Conservation (phyloP, 2,888 invertebrate species). For the Cistogaster globosa region DNA sequence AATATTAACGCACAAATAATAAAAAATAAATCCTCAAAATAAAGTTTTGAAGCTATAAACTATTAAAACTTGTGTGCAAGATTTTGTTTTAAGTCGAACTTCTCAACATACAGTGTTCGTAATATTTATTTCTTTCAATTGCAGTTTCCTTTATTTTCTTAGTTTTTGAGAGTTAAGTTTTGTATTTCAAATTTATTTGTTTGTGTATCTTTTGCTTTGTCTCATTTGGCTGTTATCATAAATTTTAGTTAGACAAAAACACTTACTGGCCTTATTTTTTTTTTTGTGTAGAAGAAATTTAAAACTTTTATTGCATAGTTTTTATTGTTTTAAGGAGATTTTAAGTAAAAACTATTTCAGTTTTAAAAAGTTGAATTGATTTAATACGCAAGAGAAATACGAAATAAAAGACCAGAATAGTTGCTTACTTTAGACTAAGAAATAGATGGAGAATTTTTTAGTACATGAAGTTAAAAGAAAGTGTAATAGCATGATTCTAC, state of each 20-base stretch:
- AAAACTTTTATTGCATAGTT: slow-evolving; percentile 44
- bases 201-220: slow-evolving; percentile 31
- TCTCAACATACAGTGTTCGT: slow-evolving; percentile 37
- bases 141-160: background rate
- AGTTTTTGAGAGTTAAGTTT: slow-evolving; percentile 4
- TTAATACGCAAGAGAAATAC: slow-evolving; percentile 19
- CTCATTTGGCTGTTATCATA: slow-evolving; percentile 62
- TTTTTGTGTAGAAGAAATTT: slow-evolving; percentile 2
- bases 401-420: background rate
- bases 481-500: no score
- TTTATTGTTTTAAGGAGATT: slow-evolving; percentile 19
- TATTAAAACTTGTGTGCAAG: slow-evolving; percentile 42
- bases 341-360: slow-evolving; percentile 26
- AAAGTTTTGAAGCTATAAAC: slow-evolving; percentile 55
- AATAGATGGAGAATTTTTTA: no score
- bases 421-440: background rate
- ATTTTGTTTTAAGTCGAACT: slow-evolving; percentile 40
- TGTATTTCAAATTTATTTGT: slow-evolving; percentile 58
- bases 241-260: slow-evolving; percentile 59
- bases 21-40: background rate
- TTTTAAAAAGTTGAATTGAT: slow-evolving; percentile 53
- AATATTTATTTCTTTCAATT: slow-evolving; percentile 39
- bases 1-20: background rate
- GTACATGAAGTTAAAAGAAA: no score
- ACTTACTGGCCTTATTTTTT: slow-evolving; percentile 31